phyloP scores from a whole-genome alignment of 2,797 vertebrate species.

The Siniperca obscura region DNA sequence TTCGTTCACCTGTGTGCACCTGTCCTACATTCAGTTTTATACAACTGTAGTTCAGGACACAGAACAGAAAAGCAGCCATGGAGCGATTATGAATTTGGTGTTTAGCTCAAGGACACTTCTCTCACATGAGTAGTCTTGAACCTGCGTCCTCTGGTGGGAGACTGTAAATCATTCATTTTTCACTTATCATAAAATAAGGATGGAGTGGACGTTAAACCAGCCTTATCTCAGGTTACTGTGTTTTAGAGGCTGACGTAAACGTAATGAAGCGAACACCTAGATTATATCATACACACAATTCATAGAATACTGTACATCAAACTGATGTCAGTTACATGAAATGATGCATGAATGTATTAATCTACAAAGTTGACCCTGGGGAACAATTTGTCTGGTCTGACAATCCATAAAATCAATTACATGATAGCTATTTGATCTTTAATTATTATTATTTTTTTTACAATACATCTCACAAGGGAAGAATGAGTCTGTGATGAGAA shows the following conservation, averaged over 20 bases:
- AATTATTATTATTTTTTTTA: too few species aligned
- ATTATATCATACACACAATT: neutral
- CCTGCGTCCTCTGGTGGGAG: neutral
- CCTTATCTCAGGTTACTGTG: neutral
- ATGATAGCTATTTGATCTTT: too few species aligned
- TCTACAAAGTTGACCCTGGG: too few species aligned
- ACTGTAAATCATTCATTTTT: conserved; percentile 9
- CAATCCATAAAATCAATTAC: too few species aligned
- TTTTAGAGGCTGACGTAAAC: neutral
- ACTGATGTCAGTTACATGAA: neutral
- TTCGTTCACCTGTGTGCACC: neutral
- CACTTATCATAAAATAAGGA: neutral
- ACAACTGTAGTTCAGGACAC: too few species aligned
- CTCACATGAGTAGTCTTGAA: neutral
- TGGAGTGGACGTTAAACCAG: neutral
- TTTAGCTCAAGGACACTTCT: conserved; percentile 2
- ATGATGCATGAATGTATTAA: neutral
- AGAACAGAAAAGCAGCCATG: neutral
- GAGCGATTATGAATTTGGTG: neutral
- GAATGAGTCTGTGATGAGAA: neutral
- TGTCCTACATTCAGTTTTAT: too few species aligned
- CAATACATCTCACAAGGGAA: neutral
- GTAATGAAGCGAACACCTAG: neutral
- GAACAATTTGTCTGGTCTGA: too few species aligned
- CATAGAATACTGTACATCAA: neutral